Base-by-base conservation (phyloP, 2,888 invertebrate species). In the Cheilosia pagana region DNA sequence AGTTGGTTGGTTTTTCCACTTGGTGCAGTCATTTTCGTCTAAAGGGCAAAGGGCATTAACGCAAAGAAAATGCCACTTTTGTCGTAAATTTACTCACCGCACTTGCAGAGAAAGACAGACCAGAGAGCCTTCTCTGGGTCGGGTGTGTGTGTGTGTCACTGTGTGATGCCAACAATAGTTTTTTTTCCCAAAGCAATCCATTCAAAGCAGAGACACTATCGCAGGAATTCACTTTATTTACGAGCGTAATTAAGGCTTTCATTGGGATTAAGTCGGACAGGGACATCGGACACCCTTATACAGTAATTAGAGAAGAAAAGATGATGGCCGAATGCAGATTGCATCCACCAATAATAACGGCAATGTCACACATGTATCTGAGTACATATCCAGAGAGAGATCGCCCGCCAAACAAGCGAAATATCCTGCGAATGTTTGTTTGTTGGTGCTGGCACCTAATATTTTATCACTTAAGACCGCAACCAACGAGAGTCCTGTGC, bases 381-480 rank as follows among this genome's bases (percentile, higher is more conserved):
- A 82, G 76, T 60, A 41, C 28, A 65, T 41, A 57, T 50, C 59
- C 43, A 60, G 72, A 48, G 57, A 28, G 45, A 21, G 7, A 6
- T 14, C 10, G 35, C 35, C 8, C 19, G 65, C 41, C 41, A 71
- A 55, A 63, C 63, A 63, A 63, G 60, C 23, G 35, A 70, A 63
- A 70, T 63, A 19, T 57, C 57, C 35, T 57, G 31, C 63, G 53
- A 53, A 25, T 14, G 50, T 48, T 72, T 78, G 67, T 68, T 53
- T 70, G 35, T 50, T 70, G 70, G 43, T 57, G 35, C 74, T 68
- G 53, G 57, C 67, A 68, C 85, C 76, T 81, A 75, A 81, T 76
- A 81, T 48, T 85, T 85, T 81, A 85, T 85, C 81, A 76, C 85
- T 71, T 76, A 70, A 85, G 81, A 81, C 85, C 85, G 53, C 85